Evolutionary conservation across 2,797 vertebrate species (phyloP).

Genomic region (Alexandromys oeconomus): DNA sequence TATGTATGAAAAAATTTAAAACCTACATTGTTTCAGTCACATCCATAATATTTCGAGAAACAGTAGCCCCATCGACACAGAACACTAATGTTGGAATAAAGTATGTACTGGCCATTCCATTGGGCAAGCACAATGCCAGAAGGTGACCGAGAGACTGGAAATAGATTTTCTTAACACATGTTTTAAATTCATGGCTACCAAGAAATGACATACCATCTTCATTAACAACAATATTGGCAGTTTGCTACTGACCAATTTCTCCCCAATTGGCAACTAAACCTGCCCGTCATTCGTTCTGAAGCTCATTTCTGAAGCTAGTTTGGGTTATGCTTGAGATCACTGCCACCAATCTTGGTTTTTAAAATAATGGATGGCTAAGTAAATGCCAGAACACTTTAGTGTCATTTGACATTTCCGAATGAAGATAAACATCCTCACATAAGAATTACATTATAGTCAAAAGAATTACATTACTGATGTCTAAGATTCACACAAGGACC

Average conservation of each 20-base stretch:
- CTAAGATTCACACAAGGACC: constrained; percentile 37
- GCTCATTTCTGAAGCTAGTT: neutral
- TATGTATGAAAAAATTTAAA: neutral
- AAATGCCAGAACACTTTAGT: constrained; percentile 10
- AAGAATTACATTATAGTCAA: constrained; percentile 16
- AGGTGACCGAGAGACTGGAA: neutral
- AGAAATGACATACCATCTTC: neutral
- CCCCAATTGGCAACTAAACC: neutral
- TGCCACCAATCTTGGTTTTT: neutral
- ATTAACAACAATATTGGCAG: neutral
- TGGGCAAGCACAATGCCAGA: neutral
- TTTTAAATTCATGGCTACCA: neutral
- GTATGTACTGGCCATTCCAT: neutral
- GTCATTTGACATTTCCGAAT: constrained; percentile 42
- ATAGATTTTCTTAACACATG: neutral
- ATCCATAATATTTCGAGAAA: neutral
- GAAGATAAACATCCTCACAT: neutral
- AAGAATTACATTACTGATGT: constrained; percentile 9
- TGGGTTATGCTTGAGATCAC: neutral
- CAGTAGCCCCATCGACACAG: neutral
- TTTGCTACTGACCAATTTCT: neutral
- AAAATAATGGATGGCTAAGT: neutral
- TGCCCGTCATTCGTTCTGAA: neutral
- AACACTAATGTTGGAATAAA: neutral
- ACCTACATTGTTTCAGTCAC: neutral